Base-by-base conservation (phyloP, 2,113 vertebrate genomes). In the Grus americana region DNA sequence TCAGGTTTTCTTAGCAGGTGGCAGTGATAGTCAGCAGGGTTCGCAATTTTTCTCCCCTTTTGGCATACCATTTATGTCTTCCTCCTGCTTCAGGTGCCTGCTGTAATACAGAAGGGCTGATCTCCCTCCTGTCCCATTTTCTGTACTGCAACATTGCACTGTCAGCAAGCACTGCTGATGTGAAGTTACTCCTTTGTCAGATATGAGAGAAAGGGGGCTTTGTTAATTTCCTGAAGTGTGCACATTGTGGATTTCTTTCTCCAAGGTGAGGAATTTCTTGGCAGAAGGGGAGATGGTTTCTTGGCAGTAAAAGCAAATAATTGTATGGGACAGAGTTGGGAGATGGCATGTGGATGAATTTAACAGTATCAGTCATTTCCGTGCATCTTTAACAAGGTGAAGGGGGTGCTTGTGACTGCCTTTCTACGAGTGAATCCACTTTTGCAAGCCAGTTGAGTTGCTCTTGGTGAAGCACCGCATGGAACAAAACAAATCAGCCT, bases 141-240 rank as follows among this genome's bases (percentile, higher is more conserved):
- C 68, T 89, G 11, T 61, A 38, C 27, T 71, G 18, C 22, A 38
- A 9, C 50, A 14, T 22, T 74, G 24, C 46, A 34, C 21, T 73
- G 22, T 65, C 40, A 62, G 15, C 15, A 54, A 50, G 36, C 34
- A 12, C 57, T 47, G 36, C 26, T 63, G 47, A 42, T 73, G 36
- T 16, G 4, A 58, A 55, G 26, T 67, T 81, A 29, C 11, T 82
- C 18, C 11, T 59, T 72, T 75, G 19, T 87, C 32, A 75, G 65
- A 46, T 50, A 30, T 1, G 7, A 75, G 26, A 68, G 29, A 70
- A 34, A 7, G 20, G 8, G 6, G 0, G 0, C 15, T 46, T 34
- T 88, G 14, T 86, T 74, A 10, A 47, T 89, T 79, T 83, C 6
- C 3, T 65, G 14, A 46, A 66, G 12, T 11, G 5, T 49, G 21